Evolutionary conservation across 2,797 vertebrate genomes (phyloP).

Genomic region (Cottoperca gobio): DNA sequence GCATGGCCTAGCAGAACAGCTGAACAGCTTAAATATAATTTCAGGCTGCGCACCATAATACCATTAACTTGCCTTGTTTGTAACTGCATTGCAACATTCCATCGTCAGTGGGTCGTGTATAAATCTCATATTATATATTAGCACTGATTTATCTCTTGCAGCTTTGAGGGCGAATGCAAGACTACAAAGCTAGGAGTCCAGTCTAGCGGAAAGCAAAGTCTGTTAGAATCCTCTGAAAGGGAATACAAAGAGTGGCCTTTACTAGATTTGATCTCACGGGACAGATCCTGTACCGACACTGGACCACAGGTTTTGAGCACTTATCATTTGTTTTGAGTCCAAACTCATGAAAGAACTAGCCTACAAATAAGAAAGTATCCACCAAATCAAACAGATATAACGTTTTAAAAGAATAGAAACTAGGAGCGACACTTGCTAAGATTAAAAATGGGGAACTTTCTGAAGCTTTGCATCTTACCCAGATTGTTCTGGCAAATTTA

Average conservation of each 20-base stretch:
- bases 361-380: not conserved
- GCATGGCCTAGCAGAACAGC: slow-evolving; percentile 19
- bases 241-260: not conserved
- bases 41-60: slow-evolving; percentile 13
- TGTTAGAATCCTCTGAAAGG: not conserved
- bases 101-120: slow-evolving; percentile 23
- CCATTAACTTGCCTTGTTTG: slow-evolving; percentile 24
- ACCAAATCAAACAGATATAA: not conserved
- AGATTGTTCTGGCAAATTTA: not conserved
- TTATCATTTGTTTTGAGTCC: not conserved
- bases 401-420: not conserved
- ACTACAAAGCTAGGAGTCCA: not conserved
- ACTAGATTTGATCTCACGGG: not conserved
- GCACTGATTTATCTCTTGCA: slow-evolving; percentile 28
- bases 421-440: not conserved
- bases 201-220: not conserved
- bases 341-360: not conserved
- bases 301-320: slow-evolving; percentile 5
- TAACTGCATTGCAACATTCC: slow-evolving; percentile 28
- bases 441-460: not conserved
- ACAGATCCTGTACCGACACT: not conserved
- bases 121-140: slow-evolving; percentile 44
- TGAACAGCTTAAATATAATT: slow-evolving; percentile 36
- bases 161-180: not conserved
- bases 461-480: not conserved